Base-by-base conservation (phyloP, 2,888 invertebrate species). In the Clusia tigrina region DNA sequence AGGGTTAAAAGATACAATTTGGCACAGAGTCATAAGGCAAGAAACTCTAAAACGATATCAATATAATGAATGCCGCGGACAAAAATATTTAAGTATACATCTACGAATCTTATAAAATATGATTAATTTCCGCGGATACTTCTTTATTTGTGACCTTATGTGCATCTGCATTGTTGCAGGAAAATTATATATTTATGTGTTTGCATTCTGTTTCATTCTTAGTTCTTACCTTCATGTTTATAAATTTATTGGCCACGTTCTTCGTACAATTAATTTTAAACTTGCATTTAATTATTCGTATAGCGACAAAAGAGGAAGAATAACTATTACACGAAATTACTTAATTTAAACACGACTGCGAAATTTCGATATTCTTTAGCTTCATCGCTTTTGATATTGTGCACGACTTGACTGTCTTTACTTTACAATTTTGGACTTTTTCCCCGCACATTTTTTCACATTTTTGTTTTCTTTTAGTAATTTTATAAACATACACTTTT, bases 151-250 rank as follows among this genome's bases (percentile, higher is more conserved):
- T n/a, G n/a, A n/a, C n/a, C n/a, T n/a, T n/a, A n/a, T n/a, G n/a
- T n/a, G n/a, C n/a, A n/a, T n/a, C n/a, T n/a, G n/a, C n/a, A n/a
- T n/a, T n/a, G n/a, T n/a, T n/a, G n/a, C n/a, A n/a, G n/a, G n/a
- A n/a, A n/a, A n/a, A n/a, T n/a, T n/a, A n/a, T n/a, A n/a, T n/a
- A 12, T 32, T 9, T 12, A 32, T 32, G 12, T 32, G 32, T 32
- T 9, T 32, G 32, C 32, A 9, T 32, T 32, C 12, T 32, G 32
- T 6, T 32, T 32, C 6, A 32, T 12, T 32, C 12, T 32, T 32
- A 32, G 24, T 56, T 56, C 56, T 56, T 56, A 56, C 56, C 56
- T 56, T 56, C 56, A 42, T 56, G 15, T 18, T 37, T 56, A 17
- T 56, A 42, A 10, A 56, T 56, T 56, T 56, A n/a, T 54, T 22